Conservation (phyloP, 2,888 invertebrate species). For the Morpho deidamia region DNA sequence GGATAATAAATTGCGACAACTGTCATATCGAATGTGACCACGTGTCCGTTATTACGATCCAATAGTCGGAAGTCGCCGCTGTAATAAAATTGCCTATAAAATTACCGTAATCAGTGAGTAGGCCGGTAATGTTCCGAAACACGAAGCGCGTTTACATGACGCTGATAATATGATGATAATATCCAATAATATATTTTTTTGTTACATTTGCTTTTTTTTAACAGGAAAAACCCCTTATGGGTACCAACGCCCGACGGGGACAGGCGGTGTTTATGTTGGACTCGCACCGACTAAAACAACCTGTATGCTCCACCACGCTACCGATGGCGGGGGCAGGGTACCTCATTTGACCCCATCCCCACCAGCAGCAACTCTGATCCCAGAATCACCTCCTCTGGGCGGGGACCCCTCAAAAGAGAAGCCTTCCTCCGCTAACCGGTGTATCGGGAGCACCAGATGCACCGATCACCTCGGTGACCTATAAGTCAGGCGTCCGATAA, state of each 20-base stretch:
- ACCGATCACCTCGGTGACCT: too few species aligned
- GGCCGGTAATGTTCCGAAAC: conserved; percentile 11
- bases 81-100: conserved; percentile 5
- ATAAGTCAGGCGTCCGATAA: too few species aligned
- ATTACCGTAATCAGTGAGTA: conserved; percentile 12
- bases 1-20: background rate
- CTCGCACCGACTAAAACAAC: too few species aligned
- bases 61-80: conserved; percentile 1
- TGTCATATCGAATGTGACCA: background rate
- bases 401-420: too few species aligned
- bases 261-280: too few species aligned
- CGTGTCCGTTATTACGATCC: conserved; percentile 15
- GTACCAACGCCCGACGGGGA: too few species aligned
- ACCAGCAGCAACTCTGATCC: background rate
- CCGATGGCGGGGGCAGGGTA: too few species aligned
- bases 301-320: too few species aligned
- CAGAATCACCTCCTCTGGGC: too few species aligned
- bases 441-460: too few species aligned
- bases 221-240: too few species aligned
- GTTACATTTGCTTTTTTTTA: background rate
- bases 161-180: background rate
- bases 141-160: background rate
- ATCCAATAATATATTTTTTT: background rate
- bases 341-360: background rate
- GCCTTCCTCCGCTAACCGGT: too few species aligned